A percentile compares a stretch with the other conserved stretches of the same genome.
Conservation (phyloP, 2,888 invertebrate genomes). For the Conops quadrifasciatus region DNA sequence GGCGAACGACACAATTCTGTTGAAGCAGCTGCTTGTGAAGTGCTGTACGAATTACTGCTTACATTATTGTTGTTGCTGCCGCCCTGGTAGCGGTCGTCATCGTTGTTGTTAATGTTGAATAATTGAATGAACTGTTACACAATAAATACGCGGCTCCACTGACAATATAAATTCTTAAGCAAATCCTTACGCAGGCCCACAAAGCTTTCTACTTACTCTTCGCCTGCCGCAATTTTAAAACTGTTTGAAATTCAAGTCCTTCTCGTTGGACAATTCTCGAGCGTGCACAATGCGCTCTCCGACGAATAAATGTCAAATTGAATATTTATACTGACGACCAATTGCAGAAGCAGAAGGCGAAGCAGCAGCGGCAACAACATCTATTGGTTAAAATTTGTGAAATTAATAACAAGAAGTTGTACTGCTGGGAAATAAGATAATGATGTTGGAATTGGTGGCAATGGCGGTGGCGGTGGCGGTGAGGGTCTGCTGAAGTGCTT, state of each 20-base stretch:
- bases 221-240: background rate
- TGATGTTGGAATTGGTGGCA: background rate
- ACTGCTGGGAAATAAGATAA: background rate
- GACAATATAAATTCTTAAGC: slow-evolving; percentile 47
- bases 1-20: background rate
- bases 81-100: background rate
- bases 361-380: background rate
- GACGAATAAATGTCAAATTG: slow-evolving; percentile 28
- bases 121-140: slow-evolving; percentile 59
- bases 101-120: slow-evolving; percentile 47
- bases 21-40: slow-evolving; percentile 4
- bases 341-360: background rate
- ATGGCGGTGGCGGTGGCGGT: background rate
- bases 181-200: slow-evolving; percentile 10
- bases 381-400: slow-evolving; percentile 7
- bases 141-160: slow-evolving; percentile 54
- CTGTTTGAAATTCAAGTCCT: slow-evolving; percentile 41
- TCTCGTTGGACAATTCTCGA: slow-evolving; percentile 31
- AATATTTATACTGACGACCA: slow-evolving; percentile 28
- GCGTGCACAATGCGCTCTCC: background rate
- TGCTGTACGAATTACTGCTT: background rate
- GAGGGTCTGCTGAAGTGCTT: too few species aligned
- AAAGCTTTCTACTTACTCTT: background rate
- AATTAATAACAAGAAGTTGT: background rate
- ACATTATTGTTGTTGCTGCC: background rate